Conservation (phyloP, 2,797 vertebrate genomes). For the Triplophysa yarkandensis region DNA sequence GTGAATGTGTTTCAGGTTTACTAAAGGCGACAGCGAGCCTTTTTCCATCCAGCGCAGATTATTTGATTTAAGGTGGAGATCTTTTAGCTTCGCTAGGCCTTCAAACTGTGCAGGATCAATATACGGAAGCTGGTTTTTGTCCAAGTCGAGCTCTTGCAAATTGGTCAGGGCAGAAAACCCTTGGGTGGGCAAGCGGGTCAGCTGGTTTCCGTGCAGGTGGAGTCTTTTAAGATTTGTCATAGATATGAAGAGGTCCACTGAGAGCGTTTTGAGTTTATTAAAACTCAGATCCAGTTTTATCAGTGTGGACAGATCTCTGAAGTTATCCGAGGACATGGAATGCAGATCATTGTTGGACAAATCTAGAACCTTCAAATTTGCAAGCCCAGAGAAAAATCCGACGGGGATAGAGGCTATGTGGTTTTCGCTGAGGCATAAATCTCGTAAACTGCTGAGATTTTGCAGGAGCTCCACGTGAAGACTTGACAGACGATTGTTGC, state of each 20-base stretch:
- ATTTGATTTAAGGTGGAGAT: constrained; percentile 67
- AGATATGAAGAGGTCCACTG: constrained; percentile 48
- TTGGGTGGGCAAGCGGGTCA: constrained; percentile 48
- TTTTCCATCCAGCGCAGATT: constrained; percentile 53
- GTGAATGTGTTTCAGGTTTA: constrained; percentile 44
- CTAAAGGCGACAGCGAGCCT: constrained; percentile 58
- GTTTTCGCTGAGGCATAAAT: constrained; percentile 66
- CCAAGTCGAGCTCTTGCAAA: constrained; percentile 66
- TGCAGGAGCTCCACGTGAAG: constrained; percentile 59
- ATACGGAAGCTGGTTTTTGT: constrained; percentile 62
- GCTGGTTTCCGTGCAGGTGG: constrained; percentile 65
- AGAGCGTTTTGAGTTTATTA: constrained; percentile 61
- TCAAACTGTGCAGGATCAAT: constrained; percentile 57
- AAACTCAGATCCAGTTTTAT: constrained; percentile 64
- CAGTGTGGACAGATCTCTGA: constrained; percentile 52
- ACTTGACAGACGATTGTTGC: constrained; percentile 57
- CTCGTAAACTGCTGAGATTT: constrained; percentile 53
- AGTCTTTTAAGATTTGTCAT: constrained; percentile 61
- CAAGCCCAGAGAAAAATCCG: constrained; percentile 55
- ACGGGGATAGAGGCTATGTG: constrained; percentile 51
- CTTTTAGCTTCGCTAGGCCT: constrained; percentile 59
- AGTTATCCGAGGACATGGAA: constrained; percentile 47
- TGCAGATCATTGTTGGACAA: constrained; percentile 62
- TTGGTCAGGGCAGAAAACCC: constrained; percentile 55
- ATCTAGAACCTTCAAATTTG: constrained; percentile 56